Evolutionary conservation across 2,888 invertebrate species (phyloP), one percentile per base, ranked within the genome.

Genomic region (Zootermopsis nevadensis): DNA sequence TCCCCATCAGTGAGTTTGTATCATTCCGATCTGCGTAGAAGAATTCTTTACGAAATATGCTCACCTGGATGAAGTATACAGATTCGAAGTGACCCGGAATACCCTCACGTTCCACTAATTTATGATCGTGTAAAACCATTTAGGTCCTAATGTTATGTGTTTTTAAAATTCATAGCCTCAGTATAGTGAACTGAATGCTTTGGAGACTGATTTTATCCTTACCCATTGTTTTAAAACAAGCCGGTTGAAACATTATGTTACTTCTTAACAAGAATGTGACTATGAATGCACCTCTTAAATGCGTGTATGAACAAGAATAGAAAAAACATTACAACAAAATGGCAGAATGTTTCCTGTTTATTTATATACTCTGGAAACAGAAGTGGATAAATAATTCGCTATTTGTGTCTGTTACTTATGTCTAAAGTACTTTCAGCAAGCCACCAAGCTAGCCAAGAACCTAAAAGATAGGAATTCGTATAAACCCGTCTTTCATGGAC

Each of bases 281-380:
- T 4, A 3, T 6, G 60, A 60, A n/a, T 60, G 27, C n/a, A n/a
- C n/a, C 1, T 60, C n/a, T 60, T 60, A 27, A 60, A 60, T 12
- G n/a, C 6, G 4, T 15, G 24, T 60, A 27, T 2, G 53, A 53
- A 53, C 8, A 15, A 6, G 19, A 53, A 27, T 4, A 48, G 60
- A 60, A 60, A 27, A 27, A n/a, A 12, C 60, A 8, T 27, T 60
- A 60, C 8, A n/a, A n/a, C 3, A 60, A n/a, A n/a, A 60, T 27
- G 27, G 8, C 15, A 48, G 48, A 15, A 27, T 27, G 24, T 3
- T 19, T 7, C 38, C 42, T 38, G 76, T 27, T 76, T 76, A 76
- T 76, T 76, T 76, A 76, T 42, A 42, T 19, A 76, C 24, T 30
- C 38, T 15, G 30, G 76, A n/a, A 48, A 35, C 76, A n/a, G 35